These are phyloP conservation scores for Helarctos malayanus DNA, from an alignment of 2,797 vertebrate species.

Conservation along the genomic window DNA sequence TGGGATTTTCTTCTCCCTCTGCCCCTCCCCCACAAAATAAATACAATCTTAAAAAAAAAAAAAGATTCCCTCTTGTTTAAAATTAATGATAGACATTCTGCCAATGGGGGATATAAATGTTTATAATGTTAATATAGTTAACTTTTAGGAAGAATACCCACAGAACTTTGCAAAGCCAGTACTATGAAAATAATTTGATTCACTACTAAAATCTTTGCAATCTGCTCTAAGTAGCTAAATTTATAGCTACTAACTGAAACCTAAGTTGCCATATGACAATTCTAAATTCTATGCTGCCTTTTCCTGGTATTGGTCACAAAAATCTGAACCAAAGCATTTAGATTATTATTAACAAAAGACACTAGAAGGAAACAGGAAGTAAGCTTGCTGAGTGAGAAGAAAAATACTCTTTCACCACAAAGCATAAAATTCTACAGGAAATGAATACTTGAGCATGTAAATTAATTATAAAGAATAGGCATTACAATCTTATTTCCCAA, in stretches of 20 bases:
- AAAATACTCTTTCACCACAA: conserved; percentile 77
- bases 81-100: conserved; percentile 56
- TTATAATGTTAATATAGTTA: conserved; percentile 61
- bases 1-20: neutral
- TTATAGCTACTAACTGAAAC: conserved; percentile 52
- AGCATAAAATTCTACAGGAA: conserved; percentile 81
- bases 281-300: conserved; percentile 54
- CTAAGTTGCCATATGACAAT: conserved; percentile 51
- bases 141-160: conserved; percentile 68
- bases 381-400: conserved; percentile 71
- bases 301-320: conserved; percentile 60
- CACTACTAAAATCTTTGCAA: conserved; percentile 61
- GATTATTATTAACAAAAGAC: conserved; percentile 73
- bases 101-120: conserved; percentile 1
- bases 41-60: neutral
- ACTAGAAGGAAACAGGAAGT: conserved; percentile 79
- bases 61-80: conserved; percentile 3
- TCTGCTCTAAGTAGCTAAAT: conserved; percentile 66
- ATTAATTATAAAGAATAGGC: conserved; percentile 44
- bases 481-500: conserved; percentile 40
- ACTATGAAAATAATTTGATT: conserved; percentile 55
- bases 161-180: conserved; percentile 49
- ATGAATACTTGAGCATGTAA: conserved; percentile 66
- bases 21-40: neutral
- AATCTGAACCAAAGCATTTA: conserved; percentile 71